Base-by-base conservation (phyloP, 2,113 vertebrate genomes). In the Cynopterus brachyotis region DNA sequence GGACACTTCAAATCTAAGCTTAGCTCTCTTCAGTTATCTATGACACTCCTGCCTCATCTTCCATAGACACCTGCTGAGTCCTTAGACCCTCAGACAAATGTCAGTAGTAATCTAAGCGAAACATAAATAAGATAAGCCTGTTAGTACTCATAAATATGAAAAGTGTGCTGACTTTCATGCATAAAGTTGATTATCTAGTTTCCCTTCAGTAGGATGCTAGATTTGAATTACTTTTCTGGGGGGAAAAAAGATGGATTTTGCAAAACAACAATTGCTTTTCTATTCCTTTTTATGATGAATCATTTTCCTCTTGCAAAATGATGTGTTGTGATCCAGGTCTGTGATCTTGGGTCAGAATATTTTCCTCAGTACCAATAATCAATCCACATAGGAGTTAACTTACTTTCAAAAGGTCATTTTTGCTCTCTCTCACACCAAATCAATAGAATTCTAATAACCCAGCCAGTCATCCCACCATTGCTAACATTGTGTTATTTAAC, bases 191-290 rank as follows among this genome's bases (percentile, higher is more conserved):
- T 79, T 64, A 1, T 81, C n/a, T 69, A 5, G 6, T 67, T 97
- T 81, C 12, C 53, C 42, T 84, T 79, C 10, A 55, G 28, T 55
- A 95, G 66, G 24, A 57, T 42, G 24, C 57, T 92, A 30, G 6
- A 35, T 92, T 76, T 88, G 72, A 93, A 80, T 76, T 91, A 13
- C 22, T 92, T 86, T 90, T 87, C 40, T 72, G 75, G 50, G 59
- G 47, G 45, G 9, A 45, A 45, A 60, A 96, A 32, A 57, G 42
- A 82, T 75, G 20, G 6, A 45, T 96, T 95, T 95, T 91, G 19
- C 8, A 70, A 35, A 78, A 91, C 6, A 42, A 28, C 35, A 95
- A 57, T 85, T 67, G 26, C 40, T 91, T 86, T 94, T n/a, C 15
- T 89, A 17, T 60, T 75, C 57, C 40, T 82, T 50, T 72, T 94